Base-by-base conservation (phyloP, 2,113 vertebrate genomes). In the Micromys minutus region DNA sequence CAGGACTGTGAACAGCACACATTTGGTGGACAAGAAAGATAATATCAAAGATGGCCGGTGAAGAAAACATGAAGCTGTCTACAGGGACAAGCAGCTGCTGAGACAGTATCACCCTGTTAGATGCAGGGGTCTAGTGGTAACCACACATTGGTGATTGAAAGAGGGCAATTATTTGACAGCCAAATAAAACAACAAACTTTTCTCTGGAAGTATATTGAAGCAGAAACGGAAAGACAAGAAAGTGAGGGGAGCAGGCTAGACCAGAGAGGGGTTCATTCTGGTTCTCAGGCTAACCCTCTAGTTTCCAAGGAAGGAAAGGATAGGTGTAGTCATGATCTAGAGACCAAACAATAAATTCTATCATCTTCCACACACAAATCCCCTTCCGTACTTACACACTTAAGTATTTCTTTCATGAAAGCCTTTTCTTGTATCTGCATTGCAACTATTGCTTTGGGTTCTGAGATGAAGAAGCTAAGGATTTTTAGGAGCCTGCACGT, bases 241-340 rank as follows among this genome's bases (percentile, higher is more conserved):
- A 55, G 36, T 55, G 61, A 22, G n/a, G 2, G 45, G 19, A 89
- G 21, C 29, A 67, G 16, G 5, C 31, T 55, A 39, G 85, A 59
- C 19, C 5, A n/a, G 81, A 50, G 57, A 72, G 26, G 4, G 16
- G 10, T 21, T 39, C 26, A 29, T 34, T 26, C 9, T 52, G 55
- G 59, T 5, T 19, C 7, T 11, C 17, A 15, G 65, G 34, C 8
- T 11, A 39, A 34, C 8, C 42, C 26, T 10, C 11, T 4, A 21
- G 12, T 86, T 29, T 39, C 42, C 1, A 8, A 17, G 67, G 52
- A 15, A 0, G 45, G 12, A 6, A 26, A 71, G 71, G 19, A 34
- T n/a, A 71, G 50, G 21, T 29, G 26, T 79, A 29, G 47, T 29
- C 3, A 0, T 0, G 15, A 29, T 10, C 0, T 3, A 24, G 67